A percentile compares a stretch with the other conserved stretches of the same genome.
Conservation (phyloP, 1,140 invertebrate species). For the Leptoteleia sp. region DNA sequence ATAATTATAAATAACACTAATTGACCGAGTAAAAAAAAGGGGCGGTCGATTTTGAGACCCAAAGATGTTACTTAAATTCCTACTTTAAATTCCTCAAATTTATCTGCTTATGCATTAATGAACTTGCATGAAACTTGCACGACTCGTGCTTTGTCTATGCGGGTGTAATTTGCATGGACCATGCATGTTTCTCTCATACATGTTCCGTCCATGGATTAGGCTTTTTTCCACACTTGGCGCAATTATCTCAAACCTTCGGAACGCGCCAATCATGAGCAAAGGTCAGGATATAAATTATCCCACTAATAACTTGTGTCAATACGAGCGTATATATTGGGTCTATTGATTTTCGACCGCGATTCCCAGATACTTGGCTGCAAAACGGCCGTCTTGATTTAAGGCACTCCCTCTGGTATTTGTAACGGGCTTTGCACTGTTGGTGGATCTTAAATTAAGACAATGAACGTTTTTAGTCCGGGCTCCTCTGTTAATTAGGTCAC, state of each 20-base stretch:
- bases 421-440: constrained; percentile 9
- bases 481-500: constrained; percentile 19
- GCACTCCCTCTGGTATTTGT: constrained; percentile 21
- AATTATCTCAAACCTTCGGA: constrained; percentile 17
- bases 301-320: constrained; percentile 42
- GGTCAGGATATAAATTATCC: constrained; percentile 36
- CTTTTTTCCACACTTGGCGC: too few relatives aligned
- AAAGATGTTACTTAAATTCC: too few relatives aligned
- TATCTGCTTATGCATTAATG: too few relatives aligned
- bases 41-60: too few relatives aligned
- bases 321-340: constrained; percentile 14
- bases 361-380: constrained; percentile 12
- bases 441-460: constrained; percentile 31
- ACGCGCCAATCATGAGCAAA: constrained; percentile 1
- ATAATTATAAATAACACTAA: too few relatives aligned
- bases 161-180: too few relatives aligned
- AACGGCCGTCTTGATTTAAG: constrained; percentile 35
- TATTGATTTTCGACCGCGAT: constrained; percentile 40
- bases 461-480: constrained; percentile 2
- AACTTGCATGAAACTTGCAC: too few relatives aligned
- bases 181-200: too few relatives aligned
- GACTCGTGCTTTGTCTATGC: too few relatives aligned
- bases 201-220: too few relatives aligned
- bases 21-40: too few relatives aligned
- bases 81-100: too few relatives aligned